phyloP scores from a whole-genome alignment of 2,797 vertebrate genomes.

The Tragelaphus eurycerus region DNA sequence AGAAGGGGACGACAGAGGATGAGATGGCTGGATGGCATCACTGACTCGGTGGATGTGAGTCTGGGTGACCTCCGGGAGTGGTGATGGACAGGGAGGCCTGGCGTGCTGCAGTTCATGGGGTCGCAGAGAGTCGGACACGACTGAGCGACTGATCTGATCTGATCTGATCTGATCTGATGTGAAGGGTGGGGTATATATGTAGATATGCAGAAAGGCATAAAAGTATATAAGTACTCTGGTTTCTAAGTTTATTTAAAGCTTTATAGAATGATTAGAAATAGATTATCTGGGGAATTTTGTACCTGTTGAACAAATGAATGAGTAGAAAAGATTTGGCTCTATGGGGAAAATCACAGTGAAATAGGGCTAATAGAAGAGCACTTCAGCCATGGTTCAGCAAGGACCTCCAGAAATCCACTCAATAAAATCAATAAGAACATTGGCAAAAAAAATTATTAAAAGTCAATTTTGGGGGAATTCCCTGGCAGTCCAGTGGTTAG shows the following conservation, averaged over 20 bases:
- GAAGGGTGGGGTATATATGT: neutral
- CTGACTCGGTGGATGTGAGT: no score
- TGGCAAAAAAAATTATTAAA: neutral
- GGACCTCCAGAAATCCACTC: neutral
- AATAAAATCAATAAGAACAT: neutral
- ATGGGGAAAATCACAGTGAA: neutral
- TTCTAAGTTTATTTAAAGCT: neutral
- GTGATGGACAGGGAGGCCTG: no score
- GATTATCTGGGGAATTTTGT: neutral
- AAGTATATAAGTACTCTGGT: neutral
- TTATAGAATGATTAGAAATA: neutral
- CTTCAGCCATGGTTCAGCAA: neutral
- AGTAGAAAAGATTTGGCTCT: neutral
- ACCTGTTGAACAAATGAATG: conserved; percentile 2
- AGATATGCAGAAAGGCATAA: neutral
- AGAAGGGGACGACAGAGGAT: no score
- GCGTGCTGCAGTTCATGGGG: no score
- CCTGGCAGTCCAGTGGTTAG: neutral
- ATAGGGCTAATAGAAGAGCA: neutral
- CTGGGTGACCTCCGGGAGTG: no score
- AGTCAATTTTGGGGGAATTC: neutral
- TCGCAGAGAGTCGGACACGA: no score
- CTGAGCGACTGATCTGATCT: no score
- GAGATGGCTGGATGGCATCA: no score
- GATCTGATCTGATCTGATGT: neutral